Evolutionary conservation across 2,888 invertebrate species (phyloP).

Genomic region (Byasa hedistus): DNA sequence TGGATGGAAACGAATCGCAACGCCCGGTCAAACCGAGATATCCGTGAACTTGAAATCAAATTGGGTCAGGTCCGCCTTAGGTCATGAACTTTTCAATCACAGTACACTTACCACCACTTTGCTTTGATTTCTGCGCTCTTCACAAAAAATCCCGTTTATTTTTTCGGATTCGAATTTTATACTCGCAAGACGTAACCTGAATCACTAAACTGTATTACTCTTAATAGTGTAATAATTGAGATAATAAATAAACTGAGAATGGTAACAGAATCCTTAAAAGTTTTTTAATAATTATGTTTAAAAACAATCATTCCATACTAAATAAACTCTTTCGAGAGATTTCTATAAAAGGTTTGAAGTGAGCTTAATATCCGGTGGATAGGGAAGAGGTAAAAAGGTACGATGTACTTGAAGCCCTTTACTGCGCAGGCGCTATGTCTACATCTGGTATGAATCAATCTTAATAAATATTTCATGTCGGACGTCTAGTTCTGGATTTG

Average conservation of each 20-base stretch:
- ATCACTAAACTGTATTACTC: too few relatives aligned
- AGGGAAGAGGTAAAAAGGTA: not conserved
- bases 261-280: too few relatives aligned
- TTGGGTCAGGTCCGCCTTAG: slow-evolving; percentile 54
- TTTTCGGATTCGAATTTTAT: not conserved
- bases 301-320: too few relatives aligned
- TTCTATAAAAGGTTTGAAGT: not conserved
- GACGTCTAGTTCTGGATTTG: not conserved
- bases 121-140: slow-evolving; percentile 32
- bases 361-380: not conserved
- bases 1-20: slow-evolving; percentile 57
- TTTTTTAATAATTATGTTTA: too few relatives aligned
- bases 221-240: too few relatives aligned
- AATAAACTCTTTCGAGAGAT: not conserved
- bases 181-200: too few relatives aligned
- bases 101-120: slow-evolving; percentile 40
- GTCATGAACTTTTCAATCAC: slow-evolving; percentile 55
- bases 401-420: not conserved
- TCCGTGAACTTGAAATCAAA: slow-evolving; percentile 57
- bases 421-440: slow-evolving; percentile 1
- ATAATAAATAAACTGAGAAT: too few relatives aligned
- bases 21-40: slow-evolving; percentile 43
- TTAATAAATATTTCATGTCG: slow-evolving; percentile 1
- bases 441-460: not conserved
- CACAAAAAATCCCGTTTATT: slow-evolving; percentile 1